Conservation (phyloP, 2,888 invertebrate genomes). For the Gastrophysa polygoni region DNA sequence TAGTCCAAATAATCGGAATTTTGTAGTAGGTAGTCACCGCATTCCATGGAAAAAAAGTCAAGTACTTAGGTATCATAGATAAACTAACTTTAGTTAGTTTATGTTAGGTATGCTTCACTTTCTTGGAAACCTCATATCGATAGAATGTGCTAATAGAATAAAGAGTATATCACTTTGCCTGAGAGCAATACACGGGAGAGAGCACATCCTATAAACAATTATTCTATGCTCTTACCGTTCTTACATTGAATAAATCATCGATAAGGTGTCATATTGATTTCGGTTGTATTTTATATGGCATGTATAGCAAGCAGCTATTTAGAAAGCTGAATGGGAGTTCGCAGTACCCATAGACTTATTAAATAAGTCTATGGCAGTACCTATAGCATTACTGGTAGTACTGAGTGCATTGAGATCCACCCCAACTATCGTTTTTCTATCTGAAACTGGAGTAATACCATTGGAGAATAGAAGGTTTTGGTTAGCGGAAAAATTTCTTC, state of each 20-base stretch:
- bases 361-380: no score
- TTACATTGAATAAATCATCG: not conserved
- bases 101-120: no score
- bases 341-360: no score
- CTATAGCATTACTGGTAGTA: not conserved
- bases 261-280: not conserved
- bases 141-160: no score
- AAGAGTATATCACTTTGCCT: not conserved
- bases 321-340: no score
- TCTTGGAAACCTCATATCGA: no score
- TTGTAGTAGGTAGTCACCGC: not conserved
- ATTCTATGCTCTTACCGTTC: not conserved
- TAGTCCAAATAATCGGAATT: not conserved
- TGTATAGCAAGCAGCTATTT: not conserved
- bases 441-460: not conserved
- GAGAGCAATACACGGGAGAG: not conserved
- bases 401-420: conserved; percentile 4
- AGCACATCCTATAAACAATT: no score
- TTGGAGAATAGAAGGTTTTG: not conserved
- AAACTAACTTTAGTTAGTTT: no score
- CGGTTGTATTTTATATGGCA: not conserved
- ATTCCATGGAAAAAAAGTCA: no score
- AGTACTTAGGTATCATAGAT: no score
- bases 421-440: not conserved
- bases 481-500: not conserved